Percentiles rank a stretch among this genome's conserved stretches.
These are phyloP conservation scores for Vandiemenella viatica DNA, from an alignment of 2,888 invertebrate species.

Conservation along the genomic window DNA sequence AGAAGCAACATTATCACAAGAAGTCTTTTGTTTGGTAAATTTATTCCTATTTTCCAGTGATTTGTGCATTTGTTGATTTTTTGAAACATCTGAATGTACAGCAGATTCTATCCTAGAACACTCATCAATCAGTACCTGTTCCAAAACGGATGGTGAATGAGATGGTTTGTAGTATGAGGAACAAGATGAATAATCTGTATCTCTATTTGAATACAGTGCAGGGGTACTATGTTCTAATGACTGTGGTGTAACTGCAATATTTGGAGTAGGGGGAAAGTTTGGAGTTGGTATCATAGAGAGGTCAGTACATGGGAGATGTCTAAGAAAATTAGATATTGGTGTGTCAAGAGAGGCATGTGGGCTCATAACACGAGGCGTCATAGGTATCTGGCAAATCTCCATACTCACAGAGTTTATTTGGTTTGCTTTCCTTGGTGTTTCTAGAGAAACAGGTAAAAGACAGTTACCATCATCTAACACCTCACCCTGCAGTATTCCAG, in stretches of 20 bases:
- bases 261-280: slow-evolving; percentile 10
- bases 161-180: slow-evolving; percentile 11
- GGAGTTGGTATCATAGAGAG: slow-evolving; percentile 8
- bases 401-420: no score
- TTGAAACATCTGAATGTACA: no score
- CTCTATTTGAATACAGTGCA: slow-evolving; percentile 1
- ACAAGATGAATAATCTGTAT: slow-evolving; percentile 10
- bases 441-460: no score
- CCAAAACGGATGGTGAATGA: not conserved
- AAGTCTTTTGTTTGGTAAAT: no score
- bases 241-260: slow-evolving; percentile 8
- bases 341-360: slow-evolving; percentile 7
- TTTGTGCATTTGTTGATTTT: no score
- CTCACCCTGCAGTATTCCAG: no score
- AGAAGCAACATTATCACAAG: no score
- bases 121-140: slow-evolving; percentile 8
- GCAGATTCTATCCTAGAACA: not conserved
- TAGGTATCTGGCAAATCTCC: slow-evolving; percentile 3
- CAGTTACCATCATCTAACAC: no score
- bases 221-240: slow-evolving; percentile 1
- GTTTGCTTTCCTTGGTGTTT: no score
- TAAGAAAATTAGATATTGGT: slow-evolving; percentile 6
- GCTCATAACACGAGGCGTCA: slow-evolving; percentile 11
- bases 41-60: no score
- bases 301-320: not conserved